phyloP scores from a whole-genome alignment of 2,797 vertebrate genomes.

The Diglossa cyanea region DNA sequence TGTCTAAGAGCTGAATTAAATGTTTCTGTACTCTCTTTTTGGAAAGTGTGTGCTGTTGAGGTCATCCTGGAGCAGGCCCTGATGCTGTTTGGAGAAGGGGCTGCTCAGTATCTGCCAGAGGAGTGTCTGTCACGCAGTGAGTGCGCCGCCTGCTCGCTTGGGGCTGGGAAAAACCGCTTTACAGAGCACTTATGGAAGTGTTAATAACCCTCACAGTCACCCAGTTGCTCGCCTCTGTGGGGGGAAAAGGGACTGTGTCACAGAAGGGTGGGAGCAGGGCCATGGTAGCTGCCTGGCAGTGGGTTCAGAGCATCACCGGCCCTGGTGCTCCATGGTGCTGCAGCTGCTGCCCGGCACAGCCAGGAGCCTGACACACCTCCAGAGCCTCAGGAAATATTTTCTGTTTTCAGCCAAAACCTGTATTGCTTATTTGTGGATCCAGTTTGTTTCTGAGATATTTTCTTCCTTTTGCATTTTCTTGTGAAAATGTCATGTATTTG shows the following conservation, averaged over 20 bases:
- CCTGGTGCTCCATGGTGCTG: fast-evolving
- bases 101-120: neutral
- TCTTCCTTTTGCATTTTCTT: neutral
- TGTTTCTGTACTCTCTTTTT: neutral
- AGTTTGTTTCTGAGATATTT: neutral
- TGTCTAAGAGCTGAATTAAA: neutral
- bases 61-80: neutral
- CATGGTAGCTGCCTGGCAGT: fast-evolving
- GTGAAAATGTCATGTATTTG: neutral
- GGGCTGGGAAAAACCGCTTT: neutral
- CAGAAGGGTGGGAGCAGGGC: neutral
- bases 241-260: neutral
- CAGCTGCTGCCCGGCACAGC: fast-evolving
- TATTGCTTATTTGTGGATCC: neutral
- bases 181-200: neutral
- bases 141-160: fast-evolving
- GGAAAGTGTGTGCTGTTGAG: neutral
- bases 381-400: neutral
- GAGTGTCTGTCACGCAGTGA: neutral
- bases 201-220: neutral
- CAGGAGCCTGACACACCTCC: neutral
- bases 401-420: fast-evolving
- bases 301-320: neutral
- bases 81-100: neutral
- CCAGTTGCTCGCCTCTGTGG: neutral